These are phyloP conservation scores for Pristionchus japonicus DNA, from an alignment of 2,888 invertebrate species.

Conservation along the genomic window DNA sequence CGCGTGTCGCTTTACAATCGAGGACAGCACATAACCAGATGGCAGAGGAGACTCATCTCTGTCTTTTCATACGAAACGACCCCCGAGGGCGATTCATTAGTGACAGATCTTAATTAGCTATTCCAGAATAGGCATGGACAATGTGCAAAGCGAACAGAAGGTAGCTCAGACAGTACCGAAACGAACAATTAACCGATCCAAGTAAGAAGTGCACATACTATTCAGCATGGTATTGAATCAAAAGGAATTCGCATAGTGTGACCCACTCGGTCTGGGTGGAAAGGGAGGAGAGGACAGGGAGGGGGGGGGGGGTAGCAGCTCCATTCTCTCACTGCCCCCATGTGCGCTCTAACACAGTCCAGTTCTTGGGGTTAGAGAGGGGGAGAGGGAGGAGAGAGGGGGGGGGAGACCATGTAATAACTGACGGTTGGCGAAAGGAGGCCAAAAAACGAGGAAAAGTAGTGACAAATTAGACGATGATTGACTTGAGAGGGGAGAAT, in stretches of 20 bases:
- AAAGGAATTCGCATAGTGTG: slow-evolving; percentile 14
- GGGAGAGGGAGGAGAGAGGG: not conserved
- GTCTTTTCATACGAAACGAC: not conserved
- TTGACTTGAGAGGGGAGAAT: not conserved
- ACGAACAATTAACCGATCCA: too few relatives aligned
- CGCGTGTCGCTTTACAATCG: slow-evolving; percentile 23
- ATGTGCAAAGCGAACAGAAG: too few relatives aligned
- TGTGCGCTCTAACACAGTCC: slow-evolving; percentile 13
- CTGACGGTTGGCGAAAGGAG: slow-evolving; percentile 15
- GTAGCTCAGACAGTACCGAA: too few relatives aligned
- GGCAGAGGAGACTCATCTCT: not conserved
- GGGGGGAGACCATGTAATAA: not conserved
- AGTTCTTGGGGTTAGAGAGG: slow-evolving; percentile 41
- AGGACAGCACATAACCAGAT: slow-evolving; percentile 9
- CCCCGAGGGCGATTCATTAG: slow-evolving; percentile 19
- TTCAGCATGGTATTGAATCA: not conserved
- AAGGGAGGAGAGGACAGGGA: not conserved
- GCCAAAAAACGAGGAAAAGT: slow-evolving; percentile 9
- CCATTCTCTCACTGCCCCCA: not conserved
- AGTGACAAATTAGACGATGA: slow-evolving; percentile 18
- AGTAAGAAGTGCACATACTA: too few relatives aligned
- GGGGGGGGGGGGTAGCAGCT: not conserved
- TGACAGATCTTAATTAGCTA: not conserved
- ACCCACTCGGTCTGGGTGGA: slow-evolving; percentile 9
- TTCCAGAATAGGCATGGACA: too few relatives aligned